phyloP scores from a whole-genome alignment of 1,140 invertebrate genomes.

The Drosophila nasuta region DNA sequence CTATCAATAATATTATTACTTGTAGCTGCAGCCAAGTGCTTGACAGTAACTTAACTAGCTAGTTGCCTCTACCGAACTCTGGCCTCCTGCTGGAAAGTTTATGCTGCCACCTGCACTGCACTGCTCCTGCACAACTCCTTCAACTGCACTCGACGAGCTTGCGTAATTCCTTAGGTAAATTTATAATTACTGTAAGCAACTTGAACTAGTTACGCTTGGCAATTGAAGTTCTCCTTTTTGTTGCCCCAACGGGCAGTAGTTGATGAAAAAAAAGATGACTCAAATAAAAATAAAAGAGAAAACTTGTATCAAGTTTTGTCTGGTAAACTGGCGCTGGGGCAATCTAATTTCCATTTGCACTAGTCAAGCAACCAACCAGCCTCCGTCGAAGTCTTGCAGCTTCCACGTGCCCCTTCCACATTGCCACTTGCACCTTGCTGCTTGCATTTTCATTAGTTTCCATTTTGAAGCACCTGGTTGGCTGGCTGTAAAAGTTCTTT shows the following conservation, averaged over 20 bases:
- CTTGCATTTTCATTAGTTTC: slow-evolving; percentile 75
- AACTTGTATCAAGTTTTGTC: slow-evolving; percentile 78
- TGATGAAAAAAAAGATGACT: slow-evolving; percentile 11
- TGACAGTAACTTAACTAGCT: slow-evolving; percentile 41
- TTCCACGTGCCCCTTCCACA: slow-evolving; percentile 20
- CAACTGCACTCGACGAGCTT: slow-evolving; percentile 53
- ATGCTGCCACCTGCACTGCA: slow-evolving; percentile 30
- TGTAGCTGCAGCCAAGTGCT: slow-evolving; percentile 41
- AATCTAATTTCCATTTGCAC: slow-evolving; percentile 79
- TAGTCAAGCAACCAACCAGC: slow-evolving; percentile 8
- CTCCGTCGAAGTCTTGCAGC: neutral
- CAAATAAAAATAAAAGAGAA: neutral
- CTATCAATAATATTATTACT: slow-evolving; percentile 80
- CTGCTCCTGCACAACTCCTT: slow-evolving; percentile 37
- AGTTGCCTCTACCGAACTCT: slow-evolving; percentile 32
- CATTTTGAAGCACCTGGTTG: slow-evolving; percentile 52
- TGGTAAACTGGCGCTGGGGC: slow-evolving; percentile 53
- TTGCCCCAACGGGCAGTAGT: slow-evolving; percentile 21
- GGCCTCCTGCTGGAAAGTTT: slow-evolving; percentile 37
- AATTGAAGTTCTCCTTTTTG: slow-evolving; percentile 53
- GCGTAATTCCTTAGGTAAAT: slow-evolving; percentile 77
- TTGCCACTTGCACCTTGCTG: slow-evolving; percentile 10
- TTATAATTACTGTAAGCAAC: slow-evolving; percentile 80
- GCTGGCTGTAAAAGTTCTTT: slow-evolving; percentile 67
- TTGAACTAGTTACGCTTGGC: slow-evolving; percentile 72